Conservation (phyloP, 2,888 invertebrate species). For the Rhopalosiphum nymphaeae region DNA sequence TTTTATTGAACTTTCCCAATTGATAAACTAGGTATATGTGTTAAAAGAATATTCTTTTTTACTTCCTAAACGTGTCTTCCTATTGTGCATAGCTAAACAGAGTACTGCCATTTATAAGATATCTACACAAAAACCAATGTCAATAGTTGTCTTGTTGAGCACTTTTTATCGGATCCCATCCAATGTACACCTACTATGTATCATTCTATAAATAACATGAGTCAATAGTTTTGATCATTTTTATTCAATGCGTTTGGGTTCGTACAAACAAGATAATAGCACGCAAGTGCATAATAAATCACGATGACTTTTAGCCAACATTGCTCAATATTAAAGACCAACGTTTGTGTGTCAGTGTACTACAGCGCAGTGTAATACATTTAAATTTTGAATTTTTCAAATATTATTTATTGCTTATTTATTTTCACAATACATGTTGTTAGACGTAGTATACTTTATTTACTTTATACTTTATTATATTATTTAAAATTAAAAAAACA, state of each 20-base stretch:
- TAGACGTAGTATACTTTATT: too few relatives aligned
- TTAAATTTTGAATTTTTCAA: not conserved
- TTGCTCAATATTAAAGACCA: not conserved
- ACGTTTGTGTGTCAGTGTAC: not conserved
- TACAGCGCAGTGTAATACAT: not conserved
- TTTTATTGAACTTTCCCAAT: constrained; percentile 38
- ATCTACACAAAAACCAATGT: not conserved
- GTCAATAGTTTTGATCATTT: constrained; percentile 32
- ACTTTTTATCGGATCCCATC: constrained; percentile 12
- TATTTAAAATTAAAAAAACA: not conserved
- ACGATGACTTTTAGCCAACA: not conserved
- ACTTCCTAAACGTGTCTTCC: not conserved
- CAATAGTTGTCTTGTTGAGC: constrained; percentile 8
- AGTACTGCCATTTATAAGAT: not conserved
- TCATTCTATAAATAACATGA: constrained; percentile 14
- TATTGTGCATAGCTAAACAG: constrained; percentile 17
- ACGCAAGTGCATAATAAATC: constrained; percentile 18
- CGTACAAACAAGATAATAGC: constrained; percentile 17
- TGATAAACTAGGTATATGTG: constrained; percentile 8
- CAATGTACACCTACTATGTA: not conserved
- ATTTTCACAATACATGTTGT: not conserved
- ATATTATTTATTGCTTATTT: not conserved
- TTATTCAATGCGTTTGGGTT: not conserved
- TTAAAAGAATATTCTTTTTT: not conserved
- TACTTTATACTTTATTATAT: too few relatives aligned